Percentiles rank a stretch among this genome's conserved stretches.
Evolutionary conservation across 2,888 invertebrate genomes (phyloP).

Genomic region (Drosophila anomalata): DNA sequence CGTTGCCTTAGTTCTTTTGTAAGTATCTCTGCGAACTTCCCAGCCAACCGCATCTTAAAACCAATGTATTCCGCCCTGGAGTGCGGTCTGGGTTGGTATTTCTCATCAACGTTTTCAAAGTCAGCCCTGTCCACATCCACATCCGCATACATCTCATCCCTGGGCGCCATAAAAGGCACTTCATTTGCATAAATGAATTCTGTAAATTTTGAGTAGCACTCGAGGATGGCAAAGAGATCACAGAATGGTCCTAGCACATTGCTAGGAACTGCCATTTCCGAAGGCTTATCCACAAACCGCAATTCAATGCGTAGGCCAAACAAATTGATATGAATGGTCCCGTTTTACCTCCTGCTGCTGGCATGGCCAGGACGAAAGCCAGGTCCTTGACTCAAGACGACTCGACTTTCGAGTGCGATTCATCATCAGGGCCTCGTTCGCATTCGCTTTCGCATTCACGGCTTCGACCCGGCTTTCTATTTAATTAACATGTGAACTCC

Average conservation of each 20-base stretch:
- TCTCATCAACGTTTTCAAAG: constrained; percentile 14
- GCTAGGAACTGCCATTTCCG: constrained; percentile 41
- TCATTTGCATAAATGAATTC: constrained; percentile 79
- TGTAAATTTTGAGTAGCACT: constrained; percentile 75
- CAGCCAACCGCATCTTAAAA: constrained; percentile 6
- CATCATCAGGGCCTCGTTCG: constrained; percentile 27
- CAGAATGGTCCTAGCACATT: constrained; percentile 28
- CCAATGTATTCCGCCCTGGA: constrained; percentile 14
- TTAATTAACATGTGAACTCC: constrained; percentile 72
- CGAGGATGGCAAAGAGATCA: constrained; percentile 47
- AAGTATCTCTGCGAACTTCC: constrained; percentile 7
- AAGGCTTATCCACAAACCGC: constrained; percentile 64
- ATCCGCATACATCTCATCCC: constrained; percentile 26
- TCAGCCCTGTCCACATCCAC: background rate
- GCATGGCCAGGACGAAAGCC: constrained; percentile 18
- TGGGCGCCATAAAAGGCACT: constrained; percentile 70
- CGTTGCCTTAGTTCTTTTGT: constrained; percentile 10
- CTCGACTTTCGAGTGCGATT: constrained; percentile 59
- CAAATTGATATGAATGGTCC: constrained; percentile 69
- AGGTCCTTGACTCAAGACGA: constrained; percentile 41
- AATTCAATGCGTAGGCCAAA: constrained; percentile 71
- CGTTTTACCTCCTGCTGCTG: constrained; percentile 13
- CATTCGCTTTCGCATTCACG: background rate
- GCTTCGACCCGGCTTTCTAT: constrained; percentile 60
- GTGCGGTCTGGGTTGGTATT: constrained; percentile 29